These are phyloP conservation scores for Heliconius himera DNA, from an alignment of 1,140 invertebrate genomes.

Conservation along the genomic window DNA sequence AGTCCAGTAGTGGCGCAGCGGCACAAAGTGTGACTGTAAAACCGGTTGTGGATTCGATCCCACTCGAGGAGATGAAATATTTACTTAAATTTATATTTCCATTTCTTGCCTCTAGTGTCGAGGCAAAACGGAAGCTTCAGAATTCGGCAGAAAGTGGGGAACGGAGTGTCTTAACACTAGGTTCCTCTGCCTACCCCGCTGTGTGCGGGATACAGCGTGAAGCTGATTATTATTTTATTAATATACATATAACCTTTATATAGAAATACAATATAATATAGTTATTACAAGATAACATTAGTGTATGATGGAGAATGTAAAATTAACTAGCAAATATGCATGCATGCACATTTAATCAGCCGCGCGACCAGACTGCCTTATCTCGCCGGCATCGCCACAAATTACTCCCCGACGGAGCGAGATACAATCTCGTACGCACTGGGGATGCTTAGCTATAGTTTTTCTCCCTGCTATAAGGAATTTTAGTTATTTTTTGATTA, in stretches of 20 bases:
- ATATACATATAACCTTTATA: neutral
- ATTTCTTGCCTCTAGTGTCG: too few relatives aligned
- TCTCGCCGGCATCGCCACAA: conserved; percentile 57
- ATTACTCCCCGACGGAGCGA: conserved; percentile 49
- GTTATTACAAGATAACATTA: neutral
- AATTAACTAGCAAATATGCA: conserved; percentile 27
- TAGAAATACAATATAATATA: neutral
- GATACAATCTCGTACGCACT: conserved; percentile 49
- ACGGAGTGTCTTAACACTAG: too few relatives aligned
- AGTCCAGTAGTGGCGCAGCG: too few relatives aligned
- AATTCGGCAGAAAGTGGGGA: too few relatives aligned
- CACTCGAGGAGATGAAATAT: too few relatives aligned
- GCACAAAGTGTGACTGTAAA: too few relatives aligned
- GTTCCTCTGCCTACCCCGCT: too few relatives aligned
- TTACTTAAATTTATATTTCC: too few relatives aligned
- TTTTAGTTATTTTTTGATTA: neutral
- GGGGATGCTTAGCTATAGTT: conserved; percentile 9
- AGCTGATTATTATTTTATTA: too few relatives aligned
- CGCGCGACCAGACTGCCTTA: conserved; percentile 50
- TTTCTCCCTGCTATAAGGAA: neutral
- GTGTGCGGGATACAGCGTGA: too few relatives aligned
- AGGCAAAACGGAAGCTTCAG: too few relatives aligned
- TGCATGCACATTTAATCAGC: conserved; percentile 50
- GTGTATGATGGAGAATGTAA: neutral
- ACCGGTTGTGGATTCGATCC: too few relatives aligned